Evolutionary conservation across 2,888 invertebrate genomes (phyloP).

Genomic region (Leptopterna dolabrata): DNA sequence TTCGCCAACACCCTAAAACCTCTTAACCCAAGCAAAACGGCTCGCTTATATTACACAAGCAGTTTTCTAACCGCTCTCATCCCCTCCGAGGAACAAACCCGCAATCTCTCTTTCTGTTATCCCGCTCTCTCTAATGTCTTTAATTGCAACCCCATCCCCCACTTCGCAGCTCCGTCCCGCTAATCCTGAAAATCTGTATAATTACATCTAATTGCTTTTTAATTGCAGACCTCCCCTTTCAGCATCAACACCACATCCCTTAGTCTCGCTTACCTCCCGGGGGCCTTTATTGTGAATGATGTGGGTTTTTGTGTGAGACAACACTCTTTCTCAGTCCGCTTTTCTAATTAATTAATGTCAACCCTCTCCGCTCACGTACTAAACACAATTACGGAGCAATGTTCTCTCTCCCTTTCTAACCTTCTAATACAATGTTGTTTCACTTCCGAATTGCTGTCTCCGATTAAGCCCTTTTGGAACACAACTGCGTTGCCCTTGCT

Average conservation of each 20-base stretch:
- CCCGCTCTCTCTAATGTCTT: slow-evolving; percentile 11
- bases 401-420: neutral
- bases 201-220: neutral
- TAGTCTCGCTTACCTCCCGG: neutral
- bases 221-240: neutral
- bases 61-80: neutral
- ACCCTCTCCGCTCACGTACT: neutral
- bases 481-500: too few relatives aligned
- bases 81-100: neutral
- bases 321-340: neutral
- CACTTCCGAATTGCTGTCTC: neutral
- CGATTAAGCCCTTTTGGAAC: neutral
- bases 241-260: neutral
- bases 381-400: neutral
- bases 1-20: neutral
- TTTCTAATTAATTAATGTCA: neutral
- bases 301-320: slow-evolving; percentile 3
- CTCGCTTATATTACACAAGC: neutral
- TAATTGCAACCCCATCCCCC: neutral
- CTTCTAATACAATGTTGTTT: neutral
- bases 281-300: slow-evolving; percentile 8
- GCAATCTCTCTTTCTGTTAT: neutral
- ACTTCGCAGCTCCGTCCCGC: neutral
- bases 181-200: slow-evolving; percentile 11
- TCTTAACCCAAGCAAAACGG: neutral